These are phyloP conservation scores for Anhinga anhinga DNA, from an alignment of 2,113 vertebrate genomes.

Conservation along the genomic window DNA sequence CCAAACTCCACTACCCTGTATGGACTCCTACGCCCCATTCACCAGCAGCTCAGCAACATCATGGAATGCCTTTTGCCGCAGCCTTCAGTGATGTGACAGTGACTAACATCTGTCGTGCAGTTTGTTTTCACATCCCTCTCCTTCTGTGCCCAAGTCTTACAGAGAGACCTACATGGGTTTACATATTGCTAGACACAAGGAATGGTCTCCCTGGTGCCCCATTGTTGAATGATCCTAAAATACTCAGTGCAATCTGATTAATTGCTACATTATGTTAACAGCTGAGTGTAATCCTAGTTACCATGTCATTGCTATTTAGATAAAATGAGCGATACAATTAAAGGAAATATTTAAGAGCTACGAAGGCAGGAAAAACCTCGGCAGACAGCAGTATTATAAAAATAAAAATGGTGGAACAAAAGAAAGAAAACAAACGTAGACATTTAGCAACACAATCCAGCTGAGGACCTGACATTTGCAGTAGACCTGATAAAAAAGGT, in stretches of 20 bases:
- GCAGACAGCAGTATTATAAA: background rate
- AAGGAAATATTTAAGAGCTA: background rate
- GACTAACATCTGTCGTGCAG: background rate
- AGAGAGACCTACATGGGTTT: background rate
- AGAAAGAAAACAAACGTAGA: background rate
- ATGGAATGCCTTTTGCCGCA: background rate
- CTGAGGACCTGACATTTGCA: background rate
- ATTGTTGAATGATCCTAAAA: background rate
- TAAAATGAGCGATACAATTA: background rate
- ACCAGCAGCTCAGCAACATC: background rate
- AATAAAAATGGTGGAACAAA: background rate
- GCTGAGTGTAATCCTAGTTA: background rate
- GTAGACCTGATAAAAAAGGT: background rate
- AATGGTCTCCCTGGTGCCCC: background rate
- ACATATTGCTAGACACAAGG: background rate
- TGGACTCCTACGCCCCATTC: accelerated
- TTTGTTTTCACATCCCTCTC: background rate
- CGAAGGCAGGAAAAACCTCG: background rate
- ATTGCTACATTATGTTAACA: background rate
- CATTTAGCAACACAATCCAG: background rate
- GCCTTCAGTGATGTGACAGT: background rate
- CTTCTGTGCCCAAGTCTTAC: background rate
- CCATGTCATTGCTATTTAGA: background rate
- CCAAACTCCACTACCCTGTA: accelerated
- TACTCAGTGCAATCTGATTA: background rate